Evolutionary conservation across 2,888 invertebrate species (phyloP).

Genomic region (Cerastoderma edule): DNA sequence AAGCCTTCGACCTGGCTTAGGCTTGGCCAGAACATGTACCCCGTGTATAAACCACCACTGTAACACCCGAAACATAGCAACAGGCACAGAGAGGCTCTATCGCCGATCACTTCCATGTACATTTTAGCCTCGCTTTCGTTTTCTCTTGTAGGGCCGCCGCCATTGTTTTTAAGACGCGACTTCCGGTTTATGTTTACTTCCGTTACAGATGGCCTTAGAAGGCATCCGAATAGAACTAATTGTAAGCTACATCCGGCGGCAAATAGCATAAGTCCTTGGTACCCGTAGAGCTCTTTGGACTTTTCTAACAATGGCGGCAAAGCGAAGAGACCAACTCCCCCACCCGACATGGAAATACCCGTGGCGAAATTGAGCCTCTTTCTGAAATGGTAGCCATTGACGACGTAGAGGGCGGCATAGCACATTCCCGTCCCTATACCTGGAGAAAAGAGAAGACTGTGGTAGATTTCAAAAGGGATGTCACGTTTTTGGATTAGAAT

Average conservation of each 20-base stretch:
- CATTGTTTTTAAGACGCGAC: background rate
- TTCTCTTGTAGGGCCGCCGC: background rate
- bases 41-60: slow-evolving; percentile 2
- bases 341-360: slow-evolving; percentile 6
- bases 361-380: slow-evolving; percentile 11
- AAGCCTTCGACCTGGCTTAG: background rate
- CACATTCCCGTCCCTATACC: background rate
- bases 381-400: slow-evolving; percentile 19
- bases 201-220: slow-evolving; percentile 4
- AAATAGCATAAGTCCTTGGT: background rate
- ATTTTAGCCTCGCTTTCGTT: background rate
- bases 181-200: slow-evolving; percentile 10
- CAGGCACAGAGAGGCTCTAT: background rate
- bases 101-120: background rate
- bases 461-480: background rate
- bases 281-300: slow-evolving; percentile 9
- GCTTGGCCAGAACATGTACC: slow-evolving; percentile 11
- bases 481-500: background rate
- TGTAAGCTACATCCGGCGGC: background rate
- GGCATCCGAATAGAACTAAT: background rate
- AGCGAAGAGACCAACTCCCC: slow-evolving; percentile 9
- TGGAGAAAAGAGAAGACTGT: background rate
- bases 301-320: slow-evolving; percentile 10
- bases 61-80: background rate
- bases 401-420: background rate